These are phyloP conservation scores for Macrophya alboannulata DNA, from an alignment of 2,888 invertebrate species.

Conservation along the genomic window DNA sequence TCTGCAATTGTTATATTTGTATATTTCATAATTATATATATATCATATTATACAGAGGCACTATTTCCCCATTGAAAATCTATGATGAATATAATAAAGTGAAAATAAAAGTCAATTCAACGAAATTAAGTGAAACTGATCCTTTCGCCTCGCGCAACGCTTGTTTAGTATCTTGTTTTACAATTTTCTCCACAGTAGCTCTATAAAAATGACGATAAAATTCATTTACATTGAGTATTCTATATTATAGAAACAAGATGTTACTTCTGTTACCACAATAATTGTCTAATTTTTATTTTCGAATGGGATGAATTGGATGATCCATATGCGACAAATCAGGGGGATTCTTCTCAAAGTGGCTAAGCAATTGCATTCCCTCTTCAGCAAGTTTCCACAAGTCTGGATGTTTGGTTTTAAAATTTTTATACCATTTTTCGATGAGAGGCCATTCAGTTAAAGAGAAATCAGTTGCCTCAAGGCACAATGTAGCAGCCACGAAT, in stretches of 20 bases:
- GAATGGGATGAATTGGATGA: conserved; percentile 89
- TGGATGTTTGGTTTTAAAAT: conserved; percentile 86
- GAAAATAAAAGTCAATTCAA: not conserved
- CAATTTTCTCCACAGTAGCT: not conserved
- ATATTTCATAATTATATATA: conserved; percentile 23
- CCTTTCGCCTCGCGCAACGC: no score
- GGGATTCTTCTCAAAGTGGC: conserved; percentile 86
- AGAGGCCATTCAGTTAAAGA: conserved; percentile 84
- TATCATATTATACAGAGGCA: conserved; percentile 2
- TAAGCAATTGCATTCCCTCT: conserved; percentile 86
- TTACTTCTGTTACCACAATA: not conserved
- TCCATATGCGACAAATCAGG: conserved; percentile 87
- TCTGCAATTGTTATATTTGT: conserved; percentile 15
- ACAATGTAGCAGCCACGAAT: conserved; percentile 87
- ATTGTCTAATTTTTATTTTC: conserved; percentile 79
- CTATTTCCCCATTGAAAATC: conserved; percentile 17
- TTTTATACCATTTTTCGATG: conserved; percentile 86
- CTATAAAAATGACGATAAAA: not conserved
- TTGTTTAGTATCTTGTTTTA: not conserved
- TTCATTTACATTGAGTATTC: conserved; percentile 61
- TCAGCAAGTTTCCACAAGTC: conserved; percentile 88
- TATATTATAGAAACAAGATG: not conserved
- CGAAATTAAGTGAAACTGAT: not conserved
- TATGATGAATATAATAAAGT: conserved; percentile 16
- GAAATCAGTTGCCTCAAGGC: conserved; percentile 87